A percentile compares a stretch with the other conserved stretches of the same genome.
Conservation (phyloP, 2,113 vertebrate species). For the Opisthocomus hoazin region DNA sequence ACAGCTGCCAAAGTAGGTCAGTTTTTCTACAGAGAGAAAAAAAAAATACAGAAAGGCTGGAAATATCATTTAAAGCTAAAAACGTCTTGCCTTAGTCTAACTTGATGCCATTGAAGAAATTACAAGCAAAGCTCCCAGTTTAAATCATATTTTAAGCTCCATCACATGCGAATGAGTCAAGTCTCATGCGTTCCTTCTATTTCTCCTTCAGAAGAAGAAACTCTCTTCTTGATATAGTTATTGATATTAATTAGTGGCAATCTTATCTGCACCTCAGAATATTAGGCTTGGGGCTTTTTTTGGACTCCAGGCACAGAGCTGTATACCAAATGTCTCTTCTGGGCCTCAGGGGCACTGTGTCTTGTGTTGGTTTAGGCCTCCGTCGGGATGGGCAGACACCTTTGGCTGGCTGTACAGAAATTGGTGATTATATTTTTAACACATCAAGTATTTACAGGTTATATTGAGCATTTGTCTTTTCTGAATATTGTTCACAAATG, state of each 20-base stretch:
- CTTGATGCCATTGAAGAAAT: not conserved
- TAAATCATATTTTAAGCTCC: conserved; percentile 10
- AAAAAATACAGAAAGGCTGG: not conserved
- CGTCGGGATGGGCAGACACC: not conserved
- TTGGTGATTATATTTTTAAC: not conserved
- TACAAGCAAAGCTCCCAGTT: not conserved
- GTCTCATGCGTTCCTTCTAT: not conserved
- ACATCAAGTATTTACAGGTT: not conserved
- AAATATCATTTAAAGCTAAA: conserved; percentile 20
- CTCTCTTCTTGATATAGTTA: not conserved
- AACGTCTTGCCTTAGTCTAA: not conserved
- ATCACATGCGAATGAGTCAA: not conserved
- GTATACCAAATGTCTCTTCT: not conserved
- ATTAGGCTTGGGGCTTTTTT: not conserved
- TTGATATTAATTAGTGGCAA: not conserved
- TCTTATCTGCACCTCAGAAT: not conserved
- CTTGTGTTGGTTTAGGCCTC: not conserved
- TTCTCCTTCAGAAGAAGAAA: not conserved
- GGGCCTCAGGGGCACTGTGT: not conserved
- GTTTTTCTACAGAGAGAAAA: not conserved
- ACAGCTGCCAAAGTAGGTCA: conserved; percentile 42
- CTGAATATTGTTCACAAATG: not conserved
- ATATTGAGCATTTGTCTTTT: not conserved
- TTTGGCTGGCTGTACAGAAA: not conserved
- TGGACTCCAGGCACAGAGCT: not conserved